Evolutionary conservation across 2,888 invertebrate genomes (phyloP).

Genomic region (Hypercompe scribonia): DNA sequence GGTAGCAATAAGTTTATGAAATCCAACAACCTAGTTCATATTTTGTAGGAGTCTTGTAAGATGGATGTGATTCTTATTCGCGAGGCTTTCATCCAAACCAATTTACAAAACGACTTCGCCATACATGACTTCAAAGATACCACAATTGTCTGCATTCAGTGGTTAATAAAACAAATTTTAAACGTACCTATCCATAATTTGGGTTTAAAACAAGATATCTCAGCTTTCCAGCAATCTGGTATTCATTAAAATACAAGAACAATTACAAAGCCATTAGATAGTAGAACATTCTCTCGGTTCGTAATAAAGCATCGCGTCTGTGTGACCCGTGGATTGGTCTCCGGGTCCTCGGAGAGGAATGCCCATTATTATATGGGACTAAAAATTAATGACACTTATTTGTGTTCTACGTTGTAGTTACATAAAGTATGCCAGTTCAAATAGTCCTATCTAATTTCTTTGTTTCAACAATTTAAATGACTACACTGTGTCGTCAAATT

Average conservation of each 20-base stretch:
- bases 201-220: slow-evolving; percentile 33
- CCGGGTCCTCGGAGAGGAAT: slow-evolving; percentile 65
- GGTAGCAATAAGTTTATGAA: no score
- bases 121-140: background rate
- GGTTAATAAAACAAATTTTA: background rate
- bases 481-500: background rate
- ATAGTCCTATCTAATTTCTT: background rate
- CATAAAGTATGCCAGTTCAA: slow-evolving; percentile 43
- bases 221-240: slow-evolving; percentile 31
- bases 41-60: background rate
- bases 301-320: slow-evolving; percentile 67
- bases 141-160: background rate
- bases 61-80: background rate
- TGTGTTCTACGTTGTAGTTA: slow-evolving; percentile 37
- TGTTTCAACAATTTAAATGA: slow-evolving; percentile 1
- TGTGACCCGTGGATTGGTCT: slow-evolving; percentile 58
- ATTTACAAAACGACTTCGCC: background rate
- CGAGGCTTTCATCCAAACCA: background rate
- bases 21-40: no score
- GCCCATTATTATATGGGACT: slow-evolving; percentile 66
- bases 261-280: slow-evolving; percentile 65
- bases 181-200: background rate
- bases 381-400: slow-evolving; percentile 62
- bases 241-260: slow-evolving; percentile 54
- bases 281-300: slow-evolving; percentile 64